A percentile compares a stretch with the other conserved stretches of the same genome.
Evolutionary conservation across 2,113 vertebrate genomes (phyloP).

Genomic region (Cyprinodon tularosa): DNA sequence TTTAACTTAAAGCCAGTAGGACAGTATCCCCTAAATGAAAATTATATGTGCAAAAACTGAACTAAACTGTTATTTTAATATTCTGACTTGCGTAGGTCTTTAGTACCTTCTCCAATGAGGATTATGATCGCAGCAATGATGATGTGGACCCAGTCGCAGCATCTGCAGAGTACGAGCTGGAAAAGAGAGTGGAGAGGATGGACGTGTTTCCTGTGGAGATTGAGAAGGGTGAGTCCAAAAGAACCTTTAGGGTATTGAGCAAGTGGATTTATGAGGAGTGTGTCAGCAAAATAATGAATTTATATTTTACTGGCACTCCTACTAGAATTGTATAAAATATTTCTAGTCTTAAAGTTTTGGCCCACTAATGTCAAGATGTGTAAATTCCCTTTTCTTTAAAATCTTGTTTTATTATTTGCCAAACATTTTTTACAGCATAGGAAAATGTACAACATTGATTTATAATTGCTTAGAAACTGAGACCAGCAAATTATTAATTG

Average conservation of each 20-base stretch:
- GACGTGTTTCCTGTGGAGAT: slow-evolving; percentile 94
- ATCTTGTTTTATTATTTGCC: no score
- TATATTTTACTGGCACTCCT: not conserved
- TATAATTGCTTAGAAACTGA: not conserved
- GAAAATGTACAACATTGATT: not conserved
- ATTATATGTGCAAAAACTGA: slow-evolving; percentile 5
- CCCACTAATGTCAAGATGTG: no score
- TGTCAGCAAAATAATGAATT: not conserved
- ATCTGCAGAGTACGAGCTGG: slow-evolving; percentile 92
- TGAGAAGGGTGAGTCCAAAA: slow-evolving; percentile 83
- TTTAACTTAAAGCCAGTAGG: slow-evolving; percentile 8
- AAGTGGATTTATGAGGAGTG: not conserved
- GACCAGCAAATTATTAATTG: not conserved
- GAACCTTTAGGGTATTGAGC: not conserved
- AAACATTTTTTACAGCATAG: no score
- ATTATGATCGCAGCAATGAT: slow-evolving; percentile 91
- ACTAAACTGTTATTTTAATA: not conserved
- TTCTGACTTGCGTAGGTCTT: slow-evolving; percentile 80
- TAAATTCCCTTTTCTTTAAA: no score
- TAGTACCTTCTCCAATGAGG: slow-evolving; percentile 91
- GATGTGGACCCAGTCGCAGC: slow-evolving; percentile 93
- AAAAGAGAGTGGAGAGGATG: slow-evolving; percentile 96
- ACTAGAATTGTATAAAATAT: not conserved
- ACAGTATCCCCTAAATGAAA: slow-evolving; percentile 16
- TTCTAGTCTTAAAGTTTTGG: no score